phyloP scores from a whole-genome alignment of 1,140 invertebrate species.

The Eciton burchellii region DNA sequence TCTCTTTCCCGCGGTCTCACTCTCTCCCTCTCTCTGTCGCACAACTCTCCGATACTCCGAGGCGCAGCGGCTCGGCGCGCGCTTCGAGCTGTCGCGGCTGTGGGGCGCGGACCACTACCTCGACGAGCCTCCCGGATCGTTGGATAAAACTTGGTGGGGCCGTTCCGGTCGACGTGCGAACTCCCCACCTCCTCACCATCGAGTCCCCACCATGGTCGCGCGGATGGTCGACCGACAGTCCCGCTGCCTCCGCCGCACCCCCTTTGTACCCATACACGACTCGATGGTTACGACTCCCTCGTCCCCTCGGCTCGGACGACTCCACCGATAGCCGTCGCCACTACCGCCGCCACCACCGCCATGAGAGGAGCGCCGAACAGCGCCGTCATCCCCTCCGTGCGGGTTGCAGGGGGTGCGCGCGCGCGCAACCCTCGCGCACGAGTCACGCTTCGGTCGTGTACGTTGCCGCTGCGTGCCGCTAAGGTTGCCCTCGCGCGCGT shows the following conservation, averaged over 20 bases:
- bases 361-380: slow-evolving; percentile 38
- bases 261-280: slow-evolving; percentile 25
- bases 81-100: slow-evolving; percentile 77
- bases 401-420: slow-evolving; percentile 58
- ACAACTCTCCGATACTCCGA: slow-evolving; percentile 14
- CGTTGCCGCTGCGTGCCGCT: slow-evolving; percentile 55
- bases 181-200: slow-evolving; percentile 77
- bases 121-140: slow-evolving; percentile 85
- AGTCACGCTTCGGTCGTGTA: slow-evolving; percentile 58
- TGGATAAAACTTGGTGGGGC: slow-evolving; percentile 83
- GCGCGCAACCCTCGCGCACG: slow-evolving; percentile 48
- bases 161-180: slow-evolving; percentile 82
- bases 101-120: slow-evolving; percentile 84
- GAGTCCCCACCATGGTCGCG: slow-evolving; percentile 47
- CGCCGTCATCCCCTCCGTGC: slow-evolving; percentile 42
- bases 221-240: slow-evolving; percentile 45
- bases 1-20: too few relatives aligned
- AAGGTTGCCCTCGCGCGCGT: slow-evolving; percentile 62
- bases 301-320: slow-evolving; percentile 18
- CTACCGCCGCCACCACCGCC: slow-evolving; percentile 61
- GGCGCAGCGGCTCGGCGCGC: slow-evolving; percentile 57
- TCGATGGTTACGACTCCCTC: slow-evolving; percentile 30
- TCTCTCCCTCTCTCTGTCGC: slow-evolving; percentile 3
- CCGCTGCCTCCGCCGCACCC: slow-evolving; percentile 35
- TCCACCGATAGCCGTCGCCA: slow-evolving; percentile 42